Conservation (phyloP, 2,888 invertebrate species). For the Ectobius pallidus region DNA sequence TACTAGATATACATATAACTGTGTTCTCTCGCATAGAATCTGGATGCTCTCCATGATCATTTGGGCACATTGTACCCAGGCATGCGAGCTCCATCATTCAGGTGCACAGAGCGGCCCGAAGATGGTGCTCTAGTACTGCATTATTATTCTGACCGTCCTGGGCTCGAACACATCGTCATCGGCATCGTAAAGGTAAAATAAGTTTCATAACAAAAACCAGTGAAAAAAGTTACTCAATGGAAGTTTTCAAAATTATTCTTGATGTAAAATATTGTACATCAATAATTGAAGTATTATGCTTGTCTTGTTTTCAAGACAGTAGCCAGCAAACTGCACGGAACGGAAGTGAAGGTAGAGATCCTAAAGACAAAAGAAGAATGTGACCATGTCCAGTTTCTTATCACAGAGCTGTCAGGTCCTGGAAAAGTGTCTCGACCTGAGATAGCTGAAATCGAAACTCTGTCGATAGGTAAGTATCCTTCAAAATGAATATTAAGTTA, state of each 20-base stretch:
- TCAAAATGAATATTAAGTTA: too few relatives aligned
- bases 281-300: neutral
- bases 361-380: conserved; percentile 86
- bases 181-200: conserved; percentile 97
- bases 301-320: conserved; percentile 77
- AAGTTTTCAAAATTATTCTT: neutral
- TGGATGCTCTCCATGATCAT: conserved; percentile 95
- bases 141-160: conserved; percentile 94
- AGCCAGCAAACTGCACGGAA: conserved; percentile 89
- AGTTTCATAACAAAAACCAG: neutral
- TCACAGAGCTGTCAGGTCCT: conserved; percentile 79
- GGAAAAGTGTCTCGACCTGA: conserved; percentile 69
- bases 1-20: too few relatives aligned
- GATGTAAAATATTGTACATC: neutral
- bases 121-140: conserved; percentile 91
- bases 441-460: conserved; percentile 73
- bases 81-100: conserved; percentile 94
- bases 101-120: conserved; percentile 88
- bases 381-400: conserved; percentile 91
- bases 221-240: neutral
- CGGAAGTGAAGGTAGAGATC: conserved; percentile 91
- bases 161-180: conserved; percentile 93
- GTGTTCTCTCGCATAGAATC: too few relatives aligned
- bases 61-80: conserved; percentile 93
- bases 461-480: conserved; percentile 70